A percentile compares a stretch with the other conserved stretches of the same genome.
Conservation (phyloP, 2,113 vertebrate genomes). For the Cynocephalus volans region DNA sequence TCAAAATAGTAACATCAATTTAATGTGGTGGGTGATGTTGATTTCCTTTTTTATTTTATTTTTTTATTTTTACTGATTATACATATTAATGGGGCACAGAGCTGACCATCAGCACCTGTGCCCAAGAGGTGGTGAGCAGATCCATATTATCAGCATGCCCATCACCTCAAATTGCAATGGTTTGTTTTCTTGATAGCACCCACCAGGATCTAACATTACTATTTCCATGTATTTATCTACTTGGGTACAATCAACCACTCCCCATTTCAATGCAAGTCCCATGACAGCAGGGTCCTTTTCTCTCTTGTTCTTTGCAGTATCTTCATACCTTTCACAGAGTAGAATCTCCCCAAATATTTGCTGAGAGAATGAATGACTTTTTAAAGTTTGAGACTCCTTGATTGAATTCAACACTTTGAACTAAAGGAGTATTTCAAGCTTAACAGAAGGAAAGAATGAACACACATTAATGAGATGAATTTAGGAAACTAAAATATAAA, state of each 20-base stretch:
- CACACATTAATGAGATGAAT: not conserved
- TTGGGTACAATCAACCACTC: not conserved
- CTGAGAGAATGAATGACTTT: not conserved
- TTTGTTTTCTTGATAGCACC: not conserved
- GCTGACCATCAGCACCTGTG: too few relatives aligned
- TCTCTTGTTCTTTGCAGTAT: not conserved
- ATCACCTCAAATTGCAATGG: too few relatives aligned
- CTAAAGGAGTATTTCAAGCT: not conserved
- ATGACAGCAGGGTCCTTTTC: not conserved
- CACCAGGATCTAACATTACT: not conserved
- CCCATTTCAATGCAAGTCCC: not conserved
- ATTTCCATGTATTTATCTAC: not conserved
- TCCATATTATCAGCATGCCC: too few relatives aligned
- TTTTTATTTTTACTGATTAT: too few relatives aligned
- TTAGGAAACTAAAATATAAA: conserved; percentile 9
- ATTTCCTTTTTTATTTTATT: not conserved
- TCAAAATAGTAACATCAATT: not conserved
- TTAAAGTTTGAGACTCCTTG: not conserved
- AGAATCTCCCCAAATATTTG: not conserved
- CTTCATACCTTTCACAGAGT: not conserved
- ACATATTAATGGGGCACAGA: too few relatives aligned
- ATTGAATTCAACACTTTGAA: conserved; percentile 42
- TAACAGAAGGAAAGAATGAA: not conserved
- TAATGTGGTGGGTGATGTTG: not conserved
- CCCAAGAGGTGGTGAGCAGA: too few relatives aligned